A percentile compares a stretch with the other conserved stretches of the same genome.
These are phyloP conservation scores for Stegophylla sp. DNA, from an alignment of 2,888 invertebrate species.

Conservation along the genomic window DNA sequence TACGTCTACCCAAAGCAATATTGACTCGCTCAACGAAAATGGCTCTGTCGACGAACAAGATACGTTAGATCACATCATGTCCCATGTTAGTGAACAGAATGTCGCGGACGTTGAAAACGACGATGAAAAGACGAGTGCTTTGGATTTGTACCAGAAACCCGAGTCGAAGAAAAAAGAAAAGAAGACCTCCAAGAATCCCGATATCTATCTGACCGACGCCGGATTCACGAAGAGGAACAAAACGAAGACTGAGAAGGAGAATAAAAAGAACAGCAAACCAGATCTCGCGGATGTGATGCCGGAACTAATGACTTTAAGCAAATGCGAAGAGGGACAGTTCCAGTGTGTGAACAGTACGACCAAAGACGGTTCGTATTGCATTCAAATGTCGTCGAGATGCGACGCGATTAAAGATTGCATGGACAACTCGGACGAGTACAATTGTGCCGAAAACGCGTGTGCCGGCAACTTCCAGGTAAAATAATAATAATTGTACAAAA, in stretches of 20 bases:
- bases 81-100: constrained; percentile 6
- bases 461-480: constrained; percentile 69
- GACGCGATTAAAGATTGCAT: constrained; percentile 71
- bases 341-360: constrained; percentile 71
- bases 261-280: constrained; percentile 43
- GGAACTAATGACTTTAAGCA: constrained; percentile 43
- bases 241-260: constrained; percentile 59
- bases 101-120: not conserved
- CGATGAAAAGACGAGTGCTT: constrained; percentile 32
- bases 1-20: constrained; percentile 17
- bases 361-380: constrained; percentile 70
- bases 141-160: constrained; percentile 45
- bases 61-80: constrained; percentile 12
- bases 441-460: constrained; percentile 69
- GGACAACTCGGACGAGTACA: constrained; percentile 71
- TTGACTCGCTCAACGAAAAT: constrained; percentile 21
- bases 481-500: not conserved
- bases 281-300: constrained; percentile 4
- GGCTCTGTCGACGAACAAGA: constrained; percentile 17
- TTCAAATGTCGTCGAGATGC: constrained; percentile 67
- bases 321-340: constrained; percentile 67
- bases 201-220: constrained; percentile 45
- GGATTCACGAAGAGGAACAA: constrained; percentile 59
- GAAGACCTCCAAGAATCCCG: constrained; percentile 59
- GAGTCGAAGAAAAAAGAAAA: constrained; percentile 60